Base-by-base conservation (phyloP, 1,140 invertebrate species). In the Eumaeus atala region DNA sequence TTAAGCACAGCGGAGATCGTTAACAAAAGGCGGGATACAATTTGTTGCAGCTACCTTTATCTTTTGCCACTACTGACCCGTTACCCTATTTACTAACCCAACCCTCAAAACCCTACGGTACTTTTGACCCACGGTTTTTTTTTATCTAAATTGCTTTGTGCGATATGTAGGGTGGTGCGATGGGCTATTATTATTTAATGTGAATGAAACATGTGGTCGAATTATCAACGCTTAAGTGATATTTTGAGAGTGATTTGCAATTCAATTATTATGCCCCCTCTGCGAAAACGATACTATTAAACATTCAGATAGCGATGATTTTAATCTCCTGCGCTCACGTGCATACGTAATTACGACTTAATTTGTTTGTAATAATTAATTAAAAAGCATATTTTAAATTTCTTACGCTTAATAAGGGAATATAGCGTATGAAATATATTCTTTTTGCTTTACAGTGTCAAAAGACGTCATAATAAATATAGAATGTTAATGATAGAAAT, bases 41-140 rank as follows among this genome's bases (percentile, higher is more conserved):
- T 84, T 86, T 83, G 83, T 80, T 86, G 80, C 82, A 86, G 77
- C 68, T 72, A 74, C 79, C 78, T 86, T 81, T 80, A 84, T 82
- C 74, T 80, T n/a, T 74, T 62, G 62, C 69, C 70, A 82, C 71
- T 80, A 78, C 73, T 83, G 83, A 86, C 83, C 83, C 77, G 69
- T 81, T 80, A 79, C 76, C 78, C 78, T 81, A 83, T 77, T 84
- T 75, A 60, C 59, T 68, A 56, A 67, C 58, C 59, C 66, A 73
- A 80, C 82, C 76, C 76, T 74, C 64, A 50, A 28, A 36, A 17
- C 56, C 56, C 61, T 56, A 62, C 55, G 53, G 56, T 58, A 63
- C 66, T 61, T 59, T 49, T 49, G 50, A 65, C 56, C 65, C 58
- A 60, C 55, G 67, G 48, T 34, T 51, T 48, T 38, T n/a, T 58